phyloP scores from a whole-genome alignment of 2,797 vertebrate species.

The Phataginus tetradactyla region DNA sequence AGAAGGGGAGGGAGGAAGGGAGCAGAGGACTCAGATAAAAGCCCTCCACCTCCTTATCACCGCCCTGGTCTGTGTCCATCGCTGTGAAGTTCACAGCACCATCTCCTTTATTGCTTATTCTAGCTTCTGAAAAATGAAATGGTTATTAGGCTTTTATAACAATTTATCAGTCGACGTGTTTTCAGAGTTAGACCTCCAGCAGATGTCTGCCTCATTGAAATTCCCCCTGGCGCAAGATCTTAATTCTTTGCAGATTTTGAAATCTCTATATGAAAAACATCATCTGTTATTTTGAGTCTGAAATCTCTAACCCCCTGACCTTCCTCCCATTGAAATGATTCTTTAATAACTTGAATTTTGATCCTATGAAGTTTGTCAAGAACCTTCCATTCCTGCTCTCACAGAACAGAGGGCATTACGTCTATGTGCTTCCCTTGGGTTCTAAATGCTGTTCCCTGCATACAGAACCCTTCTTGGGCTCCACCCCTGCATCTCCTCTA shows the following conservation, averaged over 20 bases:
- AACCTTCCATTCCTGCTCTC: neutral
- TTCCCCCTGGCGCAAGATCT: neutral
- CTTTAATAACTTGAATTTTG: conserved; percentile 41
- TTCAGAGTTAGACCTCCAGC: conserved; percentile 28
- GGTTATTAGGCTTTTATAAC: neutral
- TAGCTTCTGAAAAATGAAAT: conserved; percentile 4
- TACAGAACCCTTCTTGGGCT: neutral
- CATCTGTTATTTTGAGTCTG: conserved; percentile 45
- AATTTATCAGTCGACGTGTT: neutral
- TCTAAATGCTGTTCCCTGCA: neutral
- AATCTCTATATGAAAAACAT: neutral
- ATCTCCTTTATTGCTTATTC: neutral
- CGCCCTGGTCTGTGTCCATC: neutral
- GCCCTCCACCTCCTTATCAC: neutral
- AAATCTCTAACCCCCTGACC: conserved; percentile 37
- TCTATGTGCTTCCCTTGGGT: neutral
- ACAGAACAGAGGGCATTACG: neutral
- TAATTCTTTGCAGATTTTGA: conserved; percentile 53
- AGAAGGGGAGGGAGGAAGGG: neutral
- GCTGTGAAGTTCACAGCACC: neutral
- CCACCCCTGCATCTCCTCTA: neutral
- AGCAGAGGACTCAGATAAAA: neutral
- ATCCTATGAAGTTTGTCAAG: neutral
- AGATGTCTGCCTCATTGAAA: conserved; percentile 24
- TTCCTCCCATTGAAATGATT: conserved; percentile 11